Evolutionary conservation across 2,797 vertebrate genomes (phyloP), one percentile per base, ranked within the genome.

Genomic region (Chelon auratus): DNA sequence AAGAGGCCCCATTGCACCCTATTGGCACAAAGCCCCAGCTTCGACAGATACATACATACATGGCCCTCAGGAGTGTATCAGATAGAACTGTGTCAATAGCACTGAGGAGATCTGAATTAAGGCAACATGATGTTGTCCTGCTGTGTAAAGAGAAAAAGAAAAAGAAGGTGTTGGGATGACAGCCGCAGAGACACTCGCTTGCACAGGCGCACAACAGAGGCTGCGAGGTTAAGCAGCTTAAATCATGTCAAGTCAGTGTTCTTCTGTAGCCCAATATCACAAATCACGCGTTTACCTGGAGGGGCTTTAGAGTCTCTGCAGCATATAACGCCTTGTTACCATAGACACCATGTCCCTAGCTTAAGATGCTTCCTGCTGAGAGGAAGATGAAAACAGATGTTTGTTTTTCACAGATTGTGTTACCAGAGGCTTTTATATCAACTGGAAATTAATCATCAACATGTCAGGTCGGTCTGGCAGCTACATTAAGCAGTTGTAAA

Each of bases 351-450:
- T 55, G 51, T 65, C 26, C 50, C 14, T 3, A 83, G 78, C 80
- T 92, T 80, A 76, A 88, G 88, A 77, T 77, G 85, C 14, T 5
- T 89, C 92, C 74, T 89, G 86, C 91, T 93, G 89, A 83, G 91
- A 84, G 74, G 62, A 72, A 93, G 89, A 92, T 93, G 84, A 91
- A 92, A 94, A 92, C 92, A 93, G 92, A 94, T 92, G 92, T 89
- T 91, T 81, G 85, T 77, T 76, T 76, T 86, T 81, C 82, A 91
- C 86, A 75, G 80, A 62, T 42, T 78, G 68, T 79, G 91, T 89
- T 92, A 94, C 85, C 75, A 55, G 88, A 94, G 76, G 85, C 85
- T 92, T 92, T 92, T 85, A 86, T 87, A 92, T 89, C 73, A 84
- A 78, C 84, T 90, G 81, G 75, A 84, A 91, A 60, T 71, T 9